Evolutionary conservation across 2,888 invertebrate genomes (phyloP).

Genomic region (Dynastes maya): DNA sequence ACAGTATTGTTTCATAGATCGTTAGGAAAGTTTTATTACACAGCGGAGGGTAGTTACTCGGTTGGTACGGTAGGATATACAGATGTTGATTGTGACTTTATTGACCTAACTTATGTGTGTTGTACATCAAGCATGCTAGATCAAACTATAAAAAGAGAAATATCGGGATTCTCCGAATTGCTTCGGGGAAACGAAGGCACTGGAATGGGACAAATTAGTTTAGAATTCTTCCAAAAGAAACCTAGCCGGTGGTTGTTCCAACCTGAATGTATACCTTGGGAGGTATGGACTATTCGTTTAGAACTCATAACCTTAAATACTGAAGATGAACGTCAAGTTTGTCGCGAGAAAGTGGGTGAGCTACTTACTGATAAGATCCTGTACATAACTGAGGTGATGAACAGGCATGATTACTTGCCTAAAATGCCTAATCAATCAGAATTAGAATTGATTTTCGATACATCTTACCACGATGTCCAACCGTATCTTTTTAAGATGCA

Average conservation of each 20-base stretch:
- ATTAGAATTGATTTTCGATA: conserved; percentile 95
- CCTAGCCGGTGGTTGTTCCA: conserved; percentile 92
- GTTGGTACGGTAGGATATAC: conserved; percentile 96
- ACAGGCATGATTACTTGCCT: conserved; percentile 95
- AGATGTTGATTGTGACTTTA: conserved; percentile 98
- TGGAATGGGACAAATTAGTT: conserved; percentile 86
- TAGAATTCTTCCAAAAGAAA: conserved; percentile 96
- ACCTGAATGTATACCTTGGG: conserved; percentile 96
- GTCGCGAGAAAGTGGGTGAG: conserved; percentile 90
- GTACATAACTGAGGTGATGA: conserved; percentile 96
- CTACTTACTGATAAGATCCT: conserved; percentile 93
- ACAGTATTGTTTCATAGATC: conserved; percentile 93
- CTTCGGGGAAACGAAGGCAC: conserved; percentile 81
- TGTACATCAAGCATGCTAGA: conserved; percentile 88
- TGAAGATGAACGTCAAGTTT: conserved; percentile 90
- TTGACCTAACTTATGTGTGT: conserved; percentile 97
- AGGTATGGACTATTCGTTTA: conserved; percentile 96
- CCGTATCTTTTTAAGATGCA: conserved; percentile 97
- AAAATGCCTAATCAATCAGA: conserved; percentile 95
- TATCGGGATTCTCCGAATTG: conserved; percentile 85
- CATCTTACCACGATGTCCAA: conserved; percentile 92
- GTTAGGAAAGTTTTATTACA: conserved; percentile 94
- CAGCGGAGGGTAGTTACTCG: conserved; percentile 94
- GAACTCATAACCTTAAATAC: conserved; percentile 89
- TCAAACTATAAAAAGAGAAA: conserved; percentile 81